These are phyloP conservation scores for Mya arenaria DNA, from an alignment of 1,140 invertebrate genomes.

Conservation along the genomic window DNA sequence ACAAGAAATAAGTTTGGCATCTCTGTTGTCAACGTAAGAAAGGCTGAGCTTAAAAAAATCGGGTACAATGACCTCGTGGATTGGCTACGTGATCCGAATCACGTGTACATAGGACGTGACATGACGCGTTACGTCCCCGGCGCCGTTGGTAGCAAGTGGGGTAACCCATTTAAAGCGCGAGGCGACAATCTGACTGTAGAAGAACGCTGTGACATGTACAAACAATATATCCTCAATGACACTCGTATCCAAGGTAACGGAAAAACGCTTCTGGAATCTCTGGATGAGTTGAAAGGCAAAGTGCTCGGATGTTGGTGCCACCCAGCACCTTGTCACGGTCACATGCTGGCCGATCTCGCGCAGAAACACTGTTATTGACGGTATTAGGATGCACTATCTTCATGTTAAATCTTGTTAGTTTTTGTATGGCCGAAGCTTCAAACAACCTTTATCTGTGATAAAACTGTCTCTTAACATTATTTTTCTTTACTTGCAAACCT, in stretches of 20 bases:
- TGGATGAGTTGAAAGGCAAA: conserved; percentile 60
- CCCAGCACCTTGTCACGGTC: conserved; percentile 60
- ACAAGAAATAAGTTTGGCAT: no score
- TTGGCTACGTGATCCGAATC: conserved; percentile 50
- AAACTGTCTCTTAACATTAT: no score
- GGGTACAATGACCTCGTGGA: conserved; percentile 55
- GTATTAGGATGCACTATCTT: no score
- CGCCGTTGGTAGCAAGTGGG: conserved; percentile 62
- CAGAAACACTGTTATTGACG: no score
- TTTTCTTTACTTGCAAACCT: no score
- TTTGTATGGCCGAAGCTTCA: no score
- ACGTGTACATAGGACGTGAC: conserved; percentile 62
- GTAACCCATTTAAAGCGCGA: conserved; percentile 55
- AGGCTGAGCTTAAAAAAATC: conserved; percentile 45
- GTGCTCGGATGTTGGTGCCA: conserved; percentile 65
- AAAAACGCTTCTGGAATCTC: conserved; percentile 47
- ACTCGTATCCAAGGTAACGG: conserved; percentile 29
- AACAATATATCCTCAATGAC: conserved; percentile 51
- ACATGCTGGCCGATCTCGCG: conserved; percentile 44
- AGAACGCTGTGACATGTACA: conserved; percentile 34
- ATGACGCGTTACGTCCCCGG: conserved; percentile 60
- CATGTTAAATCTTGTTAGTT: no score
- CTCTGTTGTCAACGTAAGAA: conserved; percentile 53
- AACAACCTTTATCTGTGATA: no score
- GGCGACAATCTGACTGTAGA: conserved; percentile 46